These are phyloP conservation scores for Pomatorhinus ruficollis DNA, from an alignment of 2,113 vertebrate genomes.

Conservation along the genomic window DNA sequence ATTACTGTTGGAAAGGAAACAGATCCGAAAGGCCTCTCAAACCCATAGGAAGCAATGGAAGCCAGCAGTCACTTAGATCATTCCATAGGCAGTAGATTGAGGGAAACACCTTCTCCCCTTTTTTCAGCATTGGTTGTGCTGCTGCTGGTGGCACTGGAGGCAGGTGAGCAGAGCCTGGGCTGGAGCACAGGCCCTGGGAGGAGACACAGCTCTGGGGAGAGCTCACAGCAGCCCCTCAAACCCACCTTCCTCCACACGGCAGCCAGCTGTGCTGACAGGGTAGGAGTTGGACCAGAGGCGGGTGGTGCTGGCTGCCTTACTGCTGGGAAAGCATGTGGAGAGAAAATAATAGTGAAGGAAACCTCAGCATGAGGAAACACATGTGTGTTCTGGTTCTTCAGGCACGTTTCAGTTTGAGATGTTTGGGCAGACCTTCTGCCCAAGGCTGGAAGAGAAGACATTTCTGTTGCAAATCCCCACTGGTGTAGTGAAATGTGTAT, in stretches of 20 bases:
- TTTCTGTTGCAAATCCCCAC: rapidly evolving
- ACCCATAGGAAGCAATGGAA: neutral
- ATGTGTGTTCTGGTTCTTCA: neutral
- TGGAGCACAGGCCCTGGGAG: neutral
- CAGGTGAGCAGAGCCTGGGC: neutral
- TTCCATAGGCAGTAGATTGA: neutral
- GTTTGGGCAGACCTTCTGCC: neutral
- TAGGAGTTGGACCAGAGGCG: neutral
- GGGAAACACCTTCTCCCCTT: neutral
- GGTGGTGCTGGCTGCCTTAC: neutral
- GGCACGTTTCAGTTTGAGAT: neutral
- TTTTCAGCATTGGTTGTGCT: neutral
- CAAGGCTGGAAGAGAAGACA: neutral
- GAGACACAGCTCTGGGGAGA: neutral
- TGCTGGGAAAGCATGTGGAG: neutral
- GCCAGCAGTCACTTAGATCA: neutral
- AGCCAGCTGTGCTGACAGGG: rapidly evolving
- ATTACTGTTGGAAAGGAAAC: neutral
- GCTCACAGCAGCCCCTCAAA: neutral
- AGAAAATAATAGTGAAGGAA: neutral
- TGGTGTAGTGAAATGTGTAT: neutral
- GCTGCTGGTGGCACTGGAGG: neutral
- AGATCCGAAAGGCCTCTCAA: rapidly evolving
- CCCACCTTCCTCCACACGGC: too few species aligned
- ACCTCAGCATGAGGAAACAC: neutral